Percentiles rank a stretch among this genome's conserved stretches.
Conservation (phyloP, 2,113 vertebrate genomes). For the Lipophrys pholis region DNA sequence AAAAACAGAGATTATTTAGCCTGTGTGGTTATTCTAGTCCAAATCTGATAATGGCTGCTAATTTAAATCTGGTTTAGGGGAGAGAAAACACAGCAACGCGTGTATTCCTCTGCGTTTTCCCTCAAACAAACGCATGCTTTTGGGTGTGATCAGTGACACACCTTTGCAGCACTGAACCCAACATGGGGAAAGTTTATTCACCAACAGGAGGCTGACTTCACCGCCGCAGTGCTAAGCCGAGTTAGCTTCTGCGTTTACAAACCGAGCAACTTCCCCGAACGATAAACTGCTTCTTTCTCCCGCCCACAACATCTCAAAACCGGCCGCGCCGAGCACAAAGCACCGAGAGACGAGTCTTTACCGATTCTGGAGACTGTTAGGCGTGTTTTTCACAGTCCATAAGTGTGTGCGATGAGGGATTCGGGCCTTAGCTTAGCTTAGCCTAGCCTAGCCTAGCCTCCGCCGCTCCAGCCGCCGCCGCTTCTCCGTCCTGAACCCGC, state of each 20-base stretch:
- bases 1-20: too few relatives aligned
- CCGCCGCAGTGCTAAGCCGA: constrained; percentile 23
- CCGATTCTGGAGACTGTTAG: constrained; percentile 45
- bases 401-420: constrained; percentile 54
- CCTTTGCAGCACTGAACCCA: too few relatives aligned
- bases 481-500: background rate
- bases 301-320: background rate
- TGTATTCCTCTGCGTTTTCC: too few relatives aligned
- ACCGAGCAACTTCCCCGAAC: constrained; percentile 33
- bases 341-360: constrained; percentile 11
- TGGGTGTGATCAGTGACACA: too few relatives aligned
- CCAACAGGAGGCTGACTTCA: too few relatives aligned
- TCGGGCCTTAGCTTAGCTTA: constrained; percentile 66
- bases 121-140: too few relatives aligned
- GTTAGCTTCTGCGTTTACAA: constrained; percentile 50
- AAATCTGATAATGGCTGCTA: too few relatives aligned
- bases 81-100: too few relatives aligned
- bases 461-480: constrained; percentile 2
- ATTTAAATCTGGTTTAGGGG: too few relatives aligned
- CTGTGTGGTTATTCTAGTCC: too few relatives aligned
- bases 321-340: background rate
- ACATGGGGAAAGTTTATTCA: too few relatives aligned
- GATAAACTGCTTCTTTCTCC: background rate
- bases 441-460: constrained; percentile 34
- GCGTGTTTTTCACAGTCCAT: constrained; percentile 67